phyloP scores from a whole-genome alignment of 2,113 vertebrate genomes.

The Nothoprocta perdicaria region DNA sequence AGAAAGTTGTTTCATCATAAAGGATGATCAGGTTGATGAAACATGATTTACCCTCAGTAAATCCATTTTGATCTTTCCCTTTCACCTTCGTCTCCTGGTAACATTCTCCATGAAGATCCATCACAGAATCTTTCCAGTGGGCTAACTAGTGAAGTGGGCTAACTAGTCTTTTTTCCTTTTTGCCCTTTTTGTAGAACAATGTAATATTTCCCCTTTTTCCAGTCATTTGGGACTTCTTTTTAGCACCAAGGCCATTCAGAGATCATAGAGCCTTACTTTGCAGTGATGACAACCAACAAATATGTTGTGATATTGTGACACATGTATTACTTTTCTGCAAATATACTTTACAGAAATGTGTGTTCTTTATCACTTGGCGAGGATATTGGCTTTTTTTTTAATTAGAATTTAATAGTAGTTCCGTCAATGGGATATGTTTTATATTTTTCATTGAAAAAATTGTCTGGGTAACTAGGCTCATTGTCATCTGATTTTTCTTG shows the following conservation, averaged over 20 bases:
- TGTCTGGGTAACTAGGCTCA: not conserved
- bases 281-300: not conserved
- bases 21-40: not conserved
- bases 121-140: not conserved
- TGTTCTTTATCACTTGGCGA: not conserved
- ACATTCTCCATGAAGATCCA: not conserved
- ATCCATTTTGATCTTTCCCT: not conserved
- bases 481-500: not conserved
- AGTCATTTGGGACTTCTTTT: not conserved
- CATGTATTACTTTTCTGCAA: not conserved
- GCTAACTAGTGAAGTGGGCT: not conserved
- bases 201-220: not conserved
- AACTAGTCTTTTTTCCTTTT: not conserved
- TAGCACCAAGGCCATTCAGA: not conserved
- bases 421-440: not conserved
- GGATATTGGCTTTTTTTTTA: not conserved
- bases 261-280: not conserved
- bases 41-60: not conserved
- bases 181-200: not conserved
- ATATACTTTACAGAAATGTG: not conserved
- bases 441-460: not conserved
- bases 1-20: not conserved
- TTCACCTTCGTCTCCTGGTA: not conserved
- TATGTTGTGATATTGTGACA: not conserved
- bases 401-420: not conserved